A percentile compares a stretch with the other conserved stretches of the same genome.
Conservation (phyloP, 2,888 invertebrate genomes). For the Apodemia mormo region DNA sequence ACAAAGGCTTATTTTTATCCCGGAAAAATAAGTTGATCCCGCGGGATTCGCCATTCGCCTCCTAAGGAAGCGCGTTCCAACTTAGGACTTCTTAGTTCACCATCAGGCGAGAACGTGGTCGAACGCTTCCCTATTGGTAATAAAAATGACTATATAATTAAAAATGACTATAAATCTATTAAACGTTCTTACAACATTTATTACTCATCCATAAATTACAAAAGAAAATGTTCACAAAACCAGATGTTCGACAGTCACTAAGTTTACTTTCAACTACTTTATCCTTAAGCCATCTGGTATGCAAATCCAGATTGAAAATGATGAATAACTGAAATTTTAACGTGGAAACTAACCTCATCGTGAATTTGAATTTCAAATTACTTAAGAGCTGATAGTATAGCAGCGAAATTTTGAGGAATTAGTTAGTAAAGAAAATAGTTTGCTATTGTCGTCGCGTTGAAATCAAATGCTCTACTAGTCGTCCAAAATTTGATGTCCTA, state of each 20-base stretch:
- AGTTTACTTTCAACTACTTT: slow-evolving; percentile 17
- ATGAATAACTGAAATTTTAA: slow-evolving; percentile 42
- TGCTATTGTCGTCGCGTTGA: background rate
- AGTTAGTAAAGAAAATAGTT: background rate
- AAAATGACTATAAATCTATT: background rate
- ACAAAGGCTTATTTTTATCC: too few relatives aligned
- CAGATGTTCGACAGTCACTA: slow-evolving; percentile 8
- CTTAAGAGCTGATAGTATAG: background rate
- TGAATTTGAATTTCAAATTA: slow-evolving; percentile 60
- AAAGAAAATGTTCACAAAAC: slow-evolving; percentile 5
- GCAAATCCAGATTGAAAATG: slow-evolving; percentile 31
- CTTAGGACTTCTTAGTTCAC: too few relatives aligned
- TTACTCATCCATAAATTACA: slow-evolving; percentile 2
- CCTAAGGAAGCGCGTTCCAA: too few relatives aligned
- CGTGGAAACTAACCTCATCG: slow-evolving; percentile 50
- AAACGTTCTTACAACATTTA: background rate
- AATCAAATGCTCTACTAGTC: background rate
- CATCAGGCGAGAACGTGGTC: too few relatives aligned
- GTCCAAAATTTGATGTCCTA: too few relatives aligned
- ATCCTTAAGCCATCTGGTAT: slow-evolving; percentile 23
- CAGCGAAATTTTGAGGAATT: background rate
- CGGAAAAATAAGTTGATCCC: too few relatives aligned
- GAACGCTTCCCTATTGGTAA: too few relatives aligned
- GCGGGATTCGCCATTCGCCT: too few relatives aligned
- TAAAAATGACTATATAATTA: too few relatives aligned